A percentile compares a stretch with the other conserved stretches of the same genome.
phyloP scores from a whole-genome alignment of 2,888 invertebrate species.

The Monoplex corrugatus region DNA sequence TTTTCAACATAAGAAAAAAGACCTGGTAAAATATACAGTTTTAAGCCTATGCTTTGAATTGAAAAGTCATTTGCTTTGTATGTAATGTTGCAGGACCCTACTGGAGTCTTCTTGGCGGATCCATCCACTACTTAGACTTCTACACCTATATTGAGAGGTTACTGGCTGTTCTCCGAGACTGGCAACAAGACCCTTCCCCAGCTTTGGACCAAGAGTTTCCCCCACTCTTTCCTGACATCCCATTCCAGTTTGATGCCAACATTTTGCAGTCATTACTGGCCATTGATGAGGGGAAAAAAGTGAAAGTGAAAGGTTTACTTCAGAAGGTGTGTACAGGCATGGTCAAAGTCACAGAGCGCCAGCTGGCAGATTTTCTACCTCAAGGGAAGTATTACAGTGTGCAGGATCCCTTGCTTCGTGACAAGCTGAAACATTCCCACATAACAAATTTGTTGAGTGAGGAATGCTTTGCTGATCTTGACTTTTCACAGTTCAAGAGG shows the following conservation, averaged over 20 bases:
- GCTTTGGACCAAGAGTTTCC: neutral
- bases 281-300: neutral
- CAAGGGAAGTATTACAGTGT: constrained; percentile 13
- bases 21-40: too few relatives aligned
- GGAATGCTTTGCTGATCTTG: constrained; percentile 30
- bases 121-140: constrained; percentile 30
- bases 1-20: too few relatives aligned
- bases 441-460: constrained; percentile 18
- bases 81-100: constrained; percentile 43
- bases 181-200: constrained; percentile 17
- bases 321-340: constrained; percentile 20
- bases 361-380: constrained; percentile 44
- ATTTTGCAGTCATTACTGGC: constrained; percentile 22
- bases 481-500: constrained; percentile 34
- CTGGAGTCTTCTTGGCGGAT: constrained; percentile 30
- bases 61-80: too few relatives aligned
- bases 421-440: constrained; percentile 14
- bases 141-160: neutral
- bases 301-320: neutral
- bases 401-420: neutral
- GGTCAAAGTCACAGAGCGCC: constrained; percentile 7
- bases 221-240: neutral
- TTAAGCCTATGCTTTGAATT: too few relatives aligned
- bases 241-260: neutral
- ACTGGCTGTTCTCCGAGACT: neutral